A percentile compares a stretch with the other conserved stretches of the same genome.
Conservation (phyloP, 2,888 invertebrate species). For the Eupithecia pulchellata region DNA sequence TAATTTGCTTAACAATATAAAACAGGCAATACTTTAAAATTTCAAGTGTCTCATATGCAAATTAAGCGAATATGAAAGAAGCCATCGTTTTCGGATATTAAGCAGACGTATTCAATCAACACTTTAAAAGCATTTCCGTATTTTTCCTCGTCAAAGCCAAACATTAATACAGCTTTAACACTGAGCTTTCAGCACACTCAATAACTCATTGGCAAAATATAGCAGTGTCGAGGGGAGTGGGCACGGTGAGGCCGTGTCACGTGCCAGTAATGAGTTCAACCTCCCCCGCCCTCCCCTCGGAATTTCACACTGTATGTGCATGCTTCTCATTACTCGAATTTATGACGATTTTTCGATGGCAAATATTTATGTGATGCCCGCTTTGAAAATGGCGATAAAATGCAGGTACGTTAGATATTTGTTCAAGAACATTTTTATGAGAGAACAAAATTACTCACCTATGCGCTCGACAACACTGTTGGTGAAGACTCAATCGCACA, state of each 20-base stretch:
- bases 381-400: conserved; percentile 35
- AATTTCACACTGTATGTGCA: conserved; percentile 78
- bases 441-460: neutral
- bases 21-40: conserved; percentile 4
- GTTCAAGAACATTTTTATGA: conserved; percentile 8
- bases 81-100: conserved; percentile 4
- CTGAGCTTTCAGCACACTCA: conserved; percentile 78
- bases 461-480: neutral
- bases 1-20: too few species aligned
- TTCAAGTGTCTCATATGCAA: neutral
- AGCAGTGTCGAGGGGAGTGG: conserved; percentile 67
- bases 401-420: conserved; percentile 11
- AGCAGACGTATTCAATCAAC: conserved; percentile 14
- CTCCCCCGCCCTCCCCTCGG: conserved; percentile 67
- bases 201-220: conserved; percentile 83
- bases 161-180: conserved; percentile 68
- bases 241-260: conserved; percentile 77
- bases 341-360: conserved; percentile 62
- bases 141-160: conserved; percentile 56
- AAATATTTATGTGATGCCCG: conserved; percentile 43
- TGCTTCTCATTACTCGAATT: conserved; percentile 77
- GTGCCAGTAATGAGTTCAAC: conserved; percentile 83
- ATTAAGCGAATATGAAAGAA: neutral
- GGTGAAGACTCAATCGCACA: neutral
- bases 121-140: conserved; percentile 21